Evolutionary conservation across 2,113 vertebrate genomes (phyloP).

Genomic region (Thamnophis sirtalis): DNA sequence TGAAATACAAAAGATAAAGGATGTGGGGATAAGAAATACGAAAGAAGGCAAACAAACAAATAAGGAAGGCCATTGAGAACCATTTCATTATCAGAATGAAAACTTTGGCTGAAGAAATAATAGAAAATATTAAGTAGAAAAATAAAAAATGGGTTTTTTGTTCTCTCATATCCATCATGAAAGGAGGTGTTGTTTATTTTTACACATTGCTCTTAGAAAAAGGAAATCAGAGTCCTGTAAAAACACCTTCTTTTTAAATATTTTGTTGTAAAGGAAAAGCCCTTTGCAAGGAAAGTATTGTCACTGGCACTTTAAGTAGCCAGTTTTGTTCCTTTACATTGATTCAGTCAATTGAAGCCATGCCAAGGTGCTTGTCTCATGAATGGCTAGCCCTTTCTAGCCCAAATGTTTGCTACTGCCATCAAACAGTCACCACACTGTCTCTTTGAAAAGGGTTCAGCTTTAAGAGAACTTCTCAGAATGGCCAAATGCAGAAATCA

Average conservation of each 20-base stretch:
- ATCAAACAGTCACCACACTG: constrained; percentile 57
- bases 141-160: background rate
- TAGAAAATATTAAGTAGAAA: background rate
- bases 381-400: constrained; percentile 37
- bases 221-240: background rate
- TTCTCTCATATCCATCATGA: too few relatives aligned
- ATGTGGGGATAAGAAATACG: background rate
- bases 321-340: background rate
- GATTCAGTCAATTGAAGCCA: constrained; percentile 16
- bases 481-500: constrained; percentile 49
- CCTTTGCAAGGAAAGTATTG: background rate
- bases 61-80: background rate
- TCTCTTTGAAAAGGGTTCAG: constrained; percentile 49
- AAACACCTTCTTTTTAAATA: background rate
- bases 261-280: background rate
- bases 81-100: background rate
- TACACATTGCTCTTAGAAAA: background rate
- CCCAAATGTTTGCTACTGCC: constrained; percentile 38
- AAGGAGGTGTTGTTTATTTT: background rate
- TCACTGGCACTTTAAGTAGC: background rate
- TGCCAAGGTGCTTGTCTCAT: constrained; percentile 21
- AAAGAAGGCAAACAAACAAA: background rate
- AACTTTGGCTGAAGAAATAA: background rate
- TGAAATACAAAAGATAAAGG: background rate
- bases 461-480: constrained; percentile 49